phyloP scores from a whole-genome alignment of 2,113 vertebrate genomes.

The Psammodynastes pulverulentus region DNA sequence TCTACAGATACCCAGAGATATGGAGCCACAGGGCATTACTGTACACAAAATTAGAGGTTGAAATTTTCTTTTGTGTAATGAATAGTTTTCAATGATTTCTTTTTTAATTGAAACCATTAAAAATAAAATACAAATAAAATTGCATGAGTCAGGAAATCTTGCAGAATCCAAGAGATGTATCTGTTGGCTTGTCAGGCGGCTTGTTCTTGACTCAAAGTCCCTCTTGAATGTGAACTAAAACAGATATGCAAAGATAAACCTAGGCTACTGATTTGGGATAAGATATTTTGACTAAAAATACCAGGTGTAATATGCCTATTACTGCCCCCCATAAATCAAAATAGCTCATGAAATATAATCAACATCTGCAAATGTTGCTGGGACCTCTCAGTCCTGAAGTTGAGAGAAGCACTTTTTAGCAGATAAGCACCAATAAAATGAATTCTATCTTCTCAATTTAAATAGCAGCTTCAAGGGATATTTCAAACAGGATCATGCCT shows the following conservation, averaged over 20 bases:
- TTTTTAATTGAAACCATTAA: background rate
- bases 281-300: background rate
- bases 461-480: background rate
- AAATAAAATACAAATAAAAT: background rate
- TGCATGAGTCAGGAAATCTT: background rate
- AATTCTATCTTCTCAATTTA: background rate
- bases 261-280: background rate
- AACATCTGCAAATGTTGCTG: background rate
- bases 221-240: background rate
- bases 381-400: background rate
- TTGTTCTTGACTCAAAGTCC: background rate
- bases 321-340: background rate
- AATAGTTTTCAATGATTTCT: background rate
- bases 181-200: background rate
- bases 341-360: background rate
- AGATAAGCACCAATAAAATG: background rate
- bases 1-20: background rate
- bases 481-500: background rate
- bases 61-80: background rate
- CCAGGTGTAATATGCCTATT: background rate
- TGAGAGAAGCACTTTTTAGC: background rate
- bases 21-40: background rate
- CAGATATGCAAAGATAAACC: background rate
- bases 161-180: background rate
- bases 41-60: background rate